A percentile compares a stretch with the other conserved stretches of the same genome.
phyloP scores from a whole-genome alignment of 2,113 vertebrate genomes.

The Agelaius phoeniceus region DNA sequence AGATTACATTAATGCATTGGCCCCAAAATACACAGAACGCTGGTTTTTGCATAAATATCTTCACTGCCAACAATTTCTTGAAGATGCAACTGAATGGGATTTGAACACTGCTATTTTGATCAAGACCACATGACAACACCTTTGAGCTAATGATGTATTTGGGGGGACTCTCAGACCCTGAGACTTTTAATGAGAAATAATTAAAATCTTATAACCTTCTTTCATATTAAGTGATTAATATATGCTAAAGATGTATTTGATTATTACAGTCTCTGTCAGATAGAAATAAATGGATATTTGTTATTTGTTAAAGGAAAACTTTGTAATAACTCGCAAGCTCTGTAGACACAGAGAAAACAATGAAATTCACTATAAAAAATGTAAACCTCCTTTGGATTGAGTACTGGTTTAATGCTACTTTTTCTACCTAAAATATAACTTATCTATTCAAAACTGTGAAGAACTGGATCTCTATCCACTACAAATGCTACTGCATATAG shows the following conservation, averaged over 20 bases:
- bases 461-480: not conserved
- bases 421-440: not conserved
- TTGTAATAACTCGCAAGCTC: not conserved
- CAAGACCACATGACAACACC: not conserved
- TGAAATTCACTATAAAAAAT: not conserved
- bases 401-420: not conserved
- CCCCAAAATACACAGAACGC: not conserved
- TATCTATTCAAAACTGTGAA: not conserved
- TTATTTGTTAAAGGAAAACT: not conserved
- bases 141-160: not conserved
- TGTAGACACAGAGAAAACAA: not conserved
- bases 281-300: not conserved
- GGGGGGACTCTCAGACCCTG: not conserved
- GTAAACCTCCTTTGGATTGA: not conserved
- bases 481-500: not conserved
- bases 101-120: not conserved
- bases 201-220: not conserved
- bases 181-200: not conserved
- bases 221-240: not conserved
- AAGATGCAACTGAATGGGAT: not conserved
- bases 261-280: not conserved
- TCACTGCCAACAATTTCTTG: not conserved
- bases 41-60: not conserved
- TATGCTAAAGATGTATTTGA: not conserved
- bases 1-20: not conserved